These are phyloP conservation scores for Cynocephalus volans DNA, from an alignment of 2,113 vertebrate species.

Conservation along the genomic window DNA sequence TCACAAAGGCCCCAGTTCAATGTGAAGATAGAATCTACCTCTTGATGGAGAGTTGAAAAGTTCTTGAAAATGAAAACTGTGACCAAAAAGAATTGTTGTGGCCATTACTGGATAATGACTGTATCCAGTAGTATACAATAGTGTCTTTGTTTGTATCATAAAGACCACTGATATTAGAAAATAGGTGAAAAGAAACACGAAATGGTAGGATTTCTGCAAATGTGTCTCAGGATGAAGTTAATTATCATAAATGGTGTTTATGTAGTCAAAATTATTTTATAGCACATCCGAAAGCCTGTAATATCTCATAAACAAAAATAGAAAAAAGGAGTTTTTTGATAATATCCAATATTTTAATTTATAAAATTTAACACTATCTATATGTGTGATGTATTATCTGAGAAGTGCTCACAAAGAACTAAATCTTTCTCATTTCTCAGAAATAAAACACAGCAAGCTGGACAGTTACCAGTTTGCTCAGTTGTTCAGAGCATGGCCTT, in stretches of 20 bases:
- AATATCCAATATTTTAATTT: neutral
- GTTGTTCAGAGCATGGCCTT: no score
- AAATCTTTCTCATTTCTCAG: neutral
- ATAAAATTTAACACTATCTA: neutral
- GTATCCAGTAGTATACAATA: neutral
- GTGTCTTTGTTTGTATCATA: neutral
- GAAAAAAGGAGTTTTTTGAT: neutral
- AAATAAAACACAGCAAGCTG: neutral
- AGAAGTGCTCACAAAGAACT: neutral
- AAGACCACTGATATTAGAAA: neutral
- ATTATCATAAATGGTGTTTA: neutral
- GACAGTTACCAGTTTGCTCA: no score
- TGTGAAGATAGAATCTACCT: neutral
- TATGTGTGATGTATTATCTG: neutral
- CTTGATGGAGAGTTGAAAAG: neutral
- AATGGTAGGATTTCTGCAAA: neutral
- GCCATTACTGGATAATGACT: neutral
- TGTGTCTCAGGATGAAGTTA: neutral
- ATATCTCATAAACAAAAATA: neutral
- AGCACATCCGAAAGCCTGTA: neutral
- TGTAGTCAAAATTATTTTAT: neutral
- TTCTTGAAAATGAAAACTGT: neutral
- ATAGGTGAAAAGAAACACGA: neutral
- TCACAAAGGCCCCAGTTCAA: constrained; percentile 18
- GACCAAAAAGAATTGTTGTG: neutral